These are phyloP conservation scores for Ligdia adustata DNA, from an alignment of 2,888 invertebrate species.

Conservation along the genomic window DNA sequence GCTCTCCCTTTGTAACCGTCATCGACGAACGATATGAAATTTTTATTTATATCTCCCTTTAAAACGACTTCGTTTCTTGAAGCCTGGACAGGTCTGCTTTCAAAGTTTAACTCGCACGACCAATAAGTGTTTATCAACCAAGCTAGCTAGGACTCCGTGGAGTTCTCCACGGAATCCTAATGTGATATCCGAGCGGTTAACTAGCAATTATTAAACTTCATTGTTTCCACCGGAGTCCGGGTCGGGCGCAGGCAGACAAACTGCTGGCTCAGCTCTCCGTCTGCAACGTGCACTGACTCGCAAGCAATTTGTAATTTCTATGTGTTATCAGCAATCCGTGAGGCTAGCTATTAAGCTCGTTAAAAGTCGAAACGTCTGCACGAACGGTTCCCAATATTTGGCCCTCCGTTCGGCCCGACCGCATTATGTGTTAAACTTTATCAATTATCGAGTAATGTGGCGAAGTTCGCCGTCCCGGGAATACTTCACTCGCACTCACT, in stretches of 20 bases:
- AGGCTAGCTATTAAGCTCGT: slow-evolving; percentile 55
- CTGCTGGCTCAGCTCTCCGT: slow-evolving; percentile 26
- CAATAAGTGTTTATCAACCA: slow-evolving; percentile 11
- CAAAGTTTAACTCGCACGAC: too few relatives aligned
- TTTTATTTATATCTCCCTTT: too few relatives aligned
- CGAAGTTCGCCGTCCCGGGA: slow-evolving; percentile 56
- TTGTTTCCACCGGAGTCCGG: slow-evolving; percentile 16
- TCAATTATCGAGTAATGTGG: slow-evolving; percentile 77
- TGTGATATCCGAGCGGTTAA: slow-evolving; percentile 19
- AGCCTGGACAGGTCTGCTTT: too few relatives aligned
- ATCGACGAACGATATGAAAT: too few relatives aligned
- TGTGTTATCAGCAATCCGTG: slow-evolving; percentile 61
- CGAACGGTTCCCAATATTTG: slow-evolving; percentile 68
- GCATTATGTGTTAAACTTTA: slow-evolving; percentile 65
- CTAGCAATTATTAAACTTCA: slow-evolving; percentile 28
- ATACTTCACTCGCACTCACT: slow-evolving; percentile 59
- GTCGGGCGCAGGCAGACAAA: slow-evolving; percentile 28
- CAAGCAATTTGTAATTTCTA: slow-evolving; percentile 52
- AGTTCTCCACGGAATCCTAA: slow-evolving; percentile 12
- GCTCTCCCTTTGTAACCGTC: too few relatives aligned
- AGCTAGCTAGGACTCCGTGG: not conserved
- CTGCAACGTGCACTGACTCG: slow-evolving; percentile 31
- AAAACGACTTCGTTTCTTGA: too few relatives aligned
- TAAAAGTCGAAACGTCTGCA: slow-evolving; percentile 47
- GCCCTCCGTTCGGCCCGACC: slow-evolving; percentile 45